Evolutionary conservation across 2,888 invertebrate genomes (phyloP).

Genomic region (Amaurobius ferox): DNA sequence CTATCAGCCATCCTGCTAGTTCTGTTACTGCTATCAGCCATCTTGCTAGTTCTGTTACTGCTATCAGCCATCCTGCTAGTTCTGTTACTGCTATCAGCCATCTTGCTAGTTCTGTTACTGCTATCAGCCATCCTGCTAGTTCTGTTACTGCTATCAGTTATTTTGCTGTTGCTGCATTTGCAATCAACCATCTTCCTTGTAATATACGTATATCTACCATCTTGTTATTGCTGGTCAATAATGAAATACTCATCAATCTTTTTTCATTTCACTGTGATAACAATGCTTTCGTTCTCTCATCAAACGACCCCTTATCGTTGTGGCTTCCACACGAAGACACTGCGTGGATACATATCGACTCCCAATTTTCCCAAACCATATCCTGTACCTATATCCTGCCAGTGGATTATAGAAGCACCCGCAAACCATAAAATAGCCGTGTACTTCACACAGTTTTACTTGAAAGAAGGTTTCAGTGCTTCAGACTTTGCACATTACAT

Average conservation of each 20-base stretch:
- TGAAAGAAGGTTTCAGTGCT: constrained; percentile 77
- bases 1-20: too few species aligned
- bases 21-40: too few species aligned
- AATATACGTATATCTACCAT: too few species aligned
- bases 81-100: too few species aligned
- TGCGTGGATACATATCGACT: constrained; percentile 84
- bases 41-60: too few species aligned
- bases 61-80: too few species aligned
- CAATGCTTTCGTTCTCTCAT: neutral
- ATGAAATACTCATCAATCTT: neutral
- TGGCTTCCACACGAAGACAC: constrained; percentile 22
- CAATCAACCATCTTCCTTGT: too few species aligned
- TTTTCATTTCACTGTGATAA: neutral
- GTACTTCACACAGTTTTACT: constrained; percentile 92
- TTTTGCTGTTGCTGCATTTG: too few species aligned
- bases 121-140: too few species aligned
- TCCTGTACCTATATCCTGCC: constrained; percentile 88
- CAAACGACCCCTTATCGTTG: neutral
- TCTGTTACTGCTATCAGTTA: too few species aligned
- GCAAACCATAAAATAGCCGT: constrained; percentile 84
- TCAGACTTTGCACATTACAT: constrained; percentile 76
- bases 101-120: too few species aligned
- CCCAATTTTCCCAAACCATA: constrained; percentile 91
- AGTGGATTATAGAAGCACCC: constrained; percentile 89
- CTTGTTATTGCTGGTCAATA: too few species aligned